Evolutionary conservation across 2,888 invertebrate species (phyloP).

Genomic region (Eudasyphora cyanicolor): DNA sequence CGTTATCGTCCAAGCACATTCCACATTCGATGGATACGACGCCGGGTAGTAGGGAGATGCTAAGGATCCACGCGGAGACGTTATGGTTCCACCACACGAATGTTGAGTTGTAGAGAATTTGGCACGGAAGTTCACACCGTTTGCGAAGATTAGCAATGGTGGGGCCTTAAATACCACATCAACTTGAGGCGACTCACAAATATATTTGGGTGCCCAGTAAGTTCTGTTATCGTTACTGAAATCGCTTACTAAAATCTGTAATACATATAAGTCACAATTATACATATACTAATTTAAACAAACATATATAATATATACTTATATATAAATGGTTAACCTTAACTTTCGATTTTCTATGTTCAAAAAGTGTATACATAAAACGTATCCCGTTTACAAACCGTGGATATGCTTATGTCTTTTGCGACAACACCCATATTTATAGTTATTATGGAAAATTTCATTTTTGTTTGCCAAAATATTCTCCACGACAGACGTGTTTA

Average conservation of each 20-base stretch:
- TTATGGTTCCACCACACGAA: conserved; percentile 87
- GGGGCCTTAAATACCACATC: conserved; percentile 67
- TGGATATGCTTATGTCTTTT: too few species aligned
- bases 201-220: background rate
- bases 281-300: too few species aligned
- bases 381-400: too few species aligned
- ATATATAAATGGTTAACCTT: too few species aligned
- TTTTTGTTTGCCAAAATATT: too few species aligned
- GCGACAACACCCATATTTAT: too few species aligned
- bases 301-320: too few species aligned
- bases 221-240: background rate
- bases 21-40: conserved; percentile 84
- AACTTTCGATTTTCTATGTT: too few species aligned
- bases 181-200: conserved; percentile 67
- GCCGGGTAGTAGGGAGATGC: conserved; percentile 87
- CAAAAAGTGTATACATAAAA: too few species aligned
- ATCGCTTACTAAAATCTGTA: background rate
- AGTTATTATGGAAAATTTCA: too few species aligned
- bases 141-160: conserved; percentile 64
- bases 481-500: too few species aligned
- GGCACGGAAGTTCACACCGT: conserved; percentile 72
- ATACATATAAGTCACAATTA: too few species aligned
- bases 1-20: conserved; percentile 88
- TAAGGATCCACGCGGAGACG: conserved; percentile 83
- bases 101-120: conserved; percentile 80